Conservation (phyloP, 2,113 vertebrate genomes). For the Oreochromis spilurus region DNA sequence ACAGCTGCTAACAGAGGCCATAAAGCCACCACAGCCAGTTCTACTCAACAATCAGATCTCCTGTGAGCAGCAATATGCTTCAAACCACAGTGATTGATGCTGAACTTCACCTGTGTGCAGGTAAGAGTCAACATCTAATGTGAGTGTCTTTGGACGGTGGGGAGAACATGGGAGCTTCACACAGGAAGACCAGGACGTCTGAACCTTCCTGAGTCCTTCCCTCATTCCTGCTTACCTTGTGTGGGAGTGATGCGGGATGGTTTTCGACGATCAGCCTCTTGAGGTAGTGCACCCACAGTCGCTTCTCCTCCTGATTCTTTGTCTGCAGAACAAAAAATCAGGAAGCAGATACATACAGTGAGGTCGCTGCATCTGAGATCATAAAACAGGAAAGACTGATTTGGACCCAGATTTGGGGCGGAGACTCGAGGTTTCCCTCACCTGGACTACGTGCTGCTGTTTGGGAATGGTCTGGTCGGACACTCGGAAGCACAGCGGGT, state of each 20-base stretch:
- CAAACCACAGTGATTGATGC: not conserved
- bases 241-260: slow-evolving; percentile 83
- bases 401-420: not conserved
- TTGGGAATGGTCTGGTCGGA: slow-evolving; percentile 86
- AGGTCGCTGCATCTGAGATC: not conserved
- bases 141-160: not conserved
- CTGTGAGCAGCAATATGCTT: not conserved
- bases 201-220: not conserved
- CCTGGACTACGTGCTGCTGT: slow-evolving; percentile 85
- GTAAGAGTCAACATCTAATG: not conserved
- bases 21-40: not conserved
- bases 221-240: slow-evolving; percentile 72
- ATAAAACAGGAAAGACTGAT: not conserved
- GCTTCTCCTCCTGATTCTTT: slow-evolving; percentile 88
- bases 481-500: slow-evolving; percentile 83
- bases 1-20: not conserved
- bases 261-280: slow-evolving; percentile 88
- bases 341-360: not conserved
- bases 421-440: slow-evolving; percentile 27
- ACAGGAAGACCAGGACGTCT: not conserved
- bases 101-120: not conserved
- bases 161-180: not conserved
- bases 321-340: slow-evolving; percentile 61
- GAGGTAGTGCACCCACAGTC: slow-evolving; percentile 87
- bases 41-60: not conserved